phyloP scores from a whole-genome alignment of 2,888 invertebrate genomes.

The Cheilosia scutellata region DNA sequence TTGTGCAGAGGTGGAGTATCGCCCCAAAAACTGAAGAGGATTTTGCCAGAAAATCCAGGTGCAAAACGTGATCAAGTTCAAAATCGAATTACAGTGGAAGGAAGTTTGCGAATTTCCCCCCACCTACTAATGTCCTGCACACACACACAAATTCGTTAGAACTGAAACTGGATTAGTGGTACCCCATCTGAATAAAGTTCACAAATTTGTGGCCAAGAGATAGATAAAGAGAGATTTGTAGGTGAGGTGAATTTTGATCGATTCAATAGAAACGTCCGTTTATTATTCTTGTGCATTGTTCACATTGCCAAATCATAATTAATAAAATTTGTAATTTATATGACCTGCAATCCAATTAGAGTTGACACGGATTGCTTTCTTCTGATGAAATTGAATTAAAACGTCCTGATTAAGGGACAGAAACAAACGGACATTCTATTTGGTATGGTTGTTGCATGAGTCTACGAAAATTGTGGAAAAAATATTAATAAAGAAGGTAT shows the following conservation, averaged over 20 bases:
- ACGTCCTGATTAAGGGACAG: slow-evolving; percentile 28
- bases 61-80: slow-evolving; percentile 80
- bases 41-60: slow-evolving; percentile 79
- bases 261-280: slow-evolving; percentile 43
- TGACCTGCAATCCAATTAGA: slow-evolving; percentile 36
- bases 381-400: slow-evolving; percentile 28
- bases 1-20: slow-evolving; percentile 14
- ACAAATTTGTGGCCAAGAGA: slow-evolving; percentile 61
- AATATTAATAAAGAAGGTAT: too few species aligned
- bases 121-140: slow-evolving; percentile 51
- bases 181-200: slow-evolving; percentile 72
- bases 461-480: too few species aligned
- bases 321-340: slow-evolving; percentile 66
- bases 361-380: slow-evolving; percentile 32
- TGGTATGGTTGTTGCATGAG: neutral
- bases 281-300: slow-evolving; percentile 36
- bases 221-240: slow-evolving; percentile 22
- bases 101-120: slow-evolving; percentile 57
- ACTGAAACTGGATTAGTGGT: slow-evolving; percentile 73
- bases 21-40: slow-evolving; percentile 44
- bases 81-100: slow-evolving; percentile 66
- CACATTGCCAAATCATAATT: slow-evolving; percentile 36
- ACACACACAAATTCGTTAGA: slow-evolving; percentile 52
- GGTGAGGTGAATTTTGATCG: slow-evolving; percentile 68
- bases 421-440: slow-evolving; percentile 9